phyloP scores from a whole-genome alignment of 2,113 vertebrate species.

The Rhineura floridana region DNA sequence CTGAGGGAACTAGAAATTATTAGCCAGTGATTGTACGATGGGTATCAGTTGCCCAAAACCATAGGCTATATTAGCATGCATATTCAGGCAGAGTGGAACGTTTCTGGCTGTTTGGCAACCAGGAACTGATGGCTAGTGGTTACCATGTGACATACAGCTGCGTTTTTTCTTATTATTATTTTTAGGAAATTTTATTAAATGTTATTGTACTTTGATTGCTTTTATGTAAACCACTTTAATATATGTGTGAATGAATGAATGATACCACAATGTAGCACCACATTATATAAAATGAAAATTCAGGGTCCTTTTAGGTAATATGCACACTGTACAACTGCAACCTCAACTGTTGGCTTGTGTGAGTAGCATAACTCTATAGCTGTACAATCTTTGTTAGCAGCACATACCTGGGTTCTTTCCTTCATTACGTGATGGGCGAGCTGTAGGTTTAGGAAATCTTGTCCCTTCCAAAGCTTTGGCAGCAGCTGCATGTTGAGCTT shows the following conservation, averaged over 20 bases:
- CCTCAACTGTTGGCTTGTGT: background rate
- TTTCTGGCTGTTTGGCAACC: background rate
- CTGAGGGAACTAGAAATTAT: background rate
- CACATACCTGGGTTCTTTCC: constrained; percentile 87
- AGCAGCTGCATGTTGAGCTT: constrained; percentile 92
- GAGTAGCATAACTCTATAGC: background rate
- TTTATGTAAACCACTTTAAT: too few relatives aligned
- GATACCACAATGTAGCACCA: background rate
- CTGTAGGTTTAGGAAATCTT: constrained; percentile 87
- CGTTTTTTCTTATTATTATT: too few relatives aligned
- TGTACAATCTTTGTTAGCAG: background rate
- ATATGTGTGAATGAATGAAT: too few relatives aligned
- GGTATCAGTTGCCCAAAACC: background rate
- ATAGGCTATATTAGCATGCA: background rate
- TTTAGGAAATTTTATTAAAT: too few relatives aligned
- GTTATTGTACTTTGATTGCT: too few relatives aligned
- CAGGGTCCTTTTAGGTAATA: background rate
- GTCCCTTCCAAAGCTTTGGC: constrained; percentile 89
- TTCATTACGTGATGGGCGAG: constrained; percentile 84
- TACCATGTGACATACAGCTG: background rate
- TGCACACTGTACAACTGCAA: background rate
- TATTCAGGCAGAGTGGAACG: background rate
- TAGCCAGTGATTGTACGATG: background rate
- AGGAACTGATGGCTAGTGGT: background rate
- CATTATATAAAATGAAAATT: background rate